phyloP scores from a whole-genome alignment of 2,888 invertebrate species.

The Choreutis nemorana region DNA sequence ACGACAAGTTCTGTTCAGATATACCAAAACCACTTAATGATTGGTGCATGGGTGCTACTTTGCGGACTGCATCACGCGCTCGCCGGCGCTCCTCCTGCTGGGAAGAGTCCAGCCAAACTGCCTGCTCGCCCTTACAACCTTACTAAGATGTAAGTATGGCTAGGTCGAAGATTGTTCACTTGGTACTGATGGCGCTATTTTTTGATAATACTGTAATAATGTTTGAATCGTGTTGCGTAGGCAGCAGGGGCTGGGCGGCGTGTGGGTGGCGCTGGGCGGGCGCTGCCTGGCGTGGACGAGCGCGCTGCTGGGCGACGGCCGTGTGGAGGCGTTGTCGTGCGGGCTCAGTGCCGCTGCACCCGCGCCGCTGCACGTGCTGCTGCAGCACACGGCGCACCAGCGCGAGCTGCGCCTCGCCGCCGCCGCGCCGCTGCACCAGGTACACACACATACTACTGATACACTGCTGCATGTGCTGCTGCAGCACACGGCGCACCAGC shows the following conservation, averaged over 20 bases:
- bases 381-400: slow-evolving; percentile 72
- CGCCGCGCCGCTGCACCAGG: slow-evolving; percentile 78
- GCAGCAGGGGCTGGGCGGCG: slow-evolving; percentile 88
- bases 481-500: slow-evolving; percentile 68
- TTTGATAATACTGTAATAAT: slow-evolving; percentile 6
- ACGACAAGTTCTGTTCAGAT: slow-evolving; percentile 66
- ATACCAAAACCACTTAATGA: slow-evolving; percentile 88
- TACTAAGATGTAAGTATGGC: slow-evolving; percentile 46
- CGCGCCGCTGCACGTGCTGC: slow-evolving; percentile 70
- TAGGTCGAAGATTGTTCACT: neutral
- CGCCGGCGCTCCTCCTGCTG: slow-evolving; percentile 66
- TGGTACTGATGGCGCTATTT: neutral
- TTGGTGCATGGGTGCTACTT: slow-evolving; percentile 88
- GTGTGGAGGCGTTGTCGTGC: slow-evolving; percentile 70
- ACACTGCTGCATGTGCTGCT: too few relatives aligned
- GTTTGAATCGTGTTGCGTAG: slow-evolving; percentile 31
- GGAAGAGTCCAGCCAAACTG: slow-evolving; percentile 51
- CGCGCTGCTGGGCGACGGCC: slow-evolving; percentile 78
- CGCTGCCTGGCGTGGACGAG: slow-evolving; percentile 82
- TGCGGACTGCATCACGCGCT: slow-evolving; percentile 87
- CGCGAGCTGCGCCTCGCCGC: slow-evolving; percentile 74
- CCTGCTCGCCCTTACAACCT: slow-evolving; percentile 51
- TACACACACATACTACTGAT: too few relatives aligned
- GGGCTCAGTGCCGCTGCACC: slow-evolving; percentile 37
- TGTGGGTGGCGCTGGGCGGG: slow-evolving; percentile 88